Percentiles rank a stretch among this genome's conserved stretches.
Conservation (phyloP, 2,888 invertebrate genomes). For the Morpho deidamia region DNA sequence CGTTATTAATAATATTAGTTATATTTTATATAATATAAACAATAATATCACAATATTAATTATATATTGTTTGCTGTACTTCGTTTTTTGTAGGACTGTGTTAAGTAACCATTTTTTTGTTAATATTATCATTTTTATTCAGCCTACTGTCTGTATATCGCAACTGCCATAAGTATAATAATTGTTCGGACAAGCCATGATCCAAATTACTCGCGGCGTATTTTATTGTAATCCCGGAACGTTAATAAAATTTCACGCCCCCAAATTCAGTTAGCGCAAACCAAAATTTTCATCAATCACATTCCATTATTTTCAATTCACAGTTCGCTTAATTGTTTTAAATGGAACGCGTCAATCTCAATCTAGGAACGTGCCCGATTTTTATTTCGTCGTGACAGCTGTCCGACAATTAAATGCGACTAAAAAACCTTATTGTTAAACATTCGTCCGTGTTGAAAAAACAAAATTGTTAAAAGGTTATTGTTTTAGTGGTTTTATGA, state of each 20-base stretch:
- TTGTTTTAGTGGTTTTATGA: slow-evolving; percentile 33
- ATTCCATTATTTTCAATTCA: slow-evolving; percentile 67
- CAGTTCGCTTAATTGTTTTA: slow-evolving; percentile 63
- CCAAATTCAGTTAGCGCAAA: slow-evolving; percentile 14
- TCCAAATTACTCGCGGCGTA: neutral
- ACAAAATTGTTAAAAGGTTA: slow-evolving; percentile 21
- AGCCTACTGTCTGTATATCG: too few species aligned
- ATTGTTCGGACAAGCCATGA: neutral
- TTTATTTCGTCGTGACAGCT: slow-evolving; percentile 52
- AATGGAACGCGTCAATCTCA: slow-evolving; percentile 74
- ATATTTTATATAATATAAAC: too few species aligned
- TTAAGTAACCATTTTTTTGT: too few species aligned
- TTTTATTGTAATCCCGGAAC: neutral
- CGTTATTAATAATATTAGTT: too few species aligned
- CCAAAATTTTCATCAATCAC: slow-evolving; percentile 45
- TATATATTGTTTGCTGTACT: too few species aligned
- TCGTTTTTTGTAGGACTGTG: too few species aligned
- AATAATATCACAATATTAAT: too few species aligned
- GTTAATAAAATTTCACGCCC: slow-evolving; percentile 9
- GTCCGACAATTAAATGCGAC: slow-evolving; percentile 44
- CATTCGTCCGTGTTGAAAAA: slow-evolving; percentile 22
- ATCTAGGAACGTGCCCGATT: slow-evolving; percentile 57
- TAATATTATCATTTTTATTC: too few species aligned
- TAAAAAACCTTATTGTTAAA: slow-evolving; percentile 33
- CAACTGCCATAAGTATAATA: too few species aligned